A percentile compares a stretch with the other conserved stretches of the same genome.
Evolutionary conservation across 2,888 invertebrate species (phyloP).

Genomic region (Galerucella calmariensis): DNA sequence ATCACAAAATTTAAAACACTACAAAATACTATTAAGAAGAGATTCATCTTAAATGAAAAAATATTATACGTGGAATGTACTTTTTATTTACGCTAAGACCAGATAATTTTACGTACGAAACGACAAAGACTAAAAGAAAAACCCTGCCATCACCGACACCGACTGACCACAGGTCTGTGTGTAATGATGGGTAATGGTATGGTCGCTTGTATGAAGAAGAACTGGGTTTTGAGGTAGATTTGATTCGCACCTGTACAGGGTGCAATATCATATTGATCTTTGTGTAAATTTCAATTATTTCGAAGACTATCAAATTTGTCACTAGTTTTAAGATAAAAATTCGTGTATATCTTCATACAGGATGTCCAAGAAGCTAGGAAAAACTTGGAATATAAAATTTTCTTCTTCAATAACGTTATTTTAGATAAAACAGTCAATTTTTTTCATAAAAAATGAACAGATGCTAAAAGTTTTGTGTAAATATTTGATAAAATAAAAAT

Average conservation of each 20-base stretch:
- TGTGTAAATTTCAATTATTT: not conserved
- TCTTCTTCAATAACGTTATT: too few species aligned
- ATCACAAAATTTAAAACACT: constrained; percentile 6
- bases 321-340: not conserved
- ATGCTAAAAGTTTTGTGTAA: too few species aligned
- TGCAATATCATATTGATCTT: not conserved
- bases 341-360: too few species aligned
- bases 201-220: constrained; percentile 13
- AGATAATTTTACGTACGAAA: constrained; percentile 1
- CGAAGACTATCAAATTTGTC: too few species aligned
- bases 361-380: too few species aligned
- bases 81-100: constrained; percentile 15
- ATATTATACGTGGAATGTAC: not conserved
- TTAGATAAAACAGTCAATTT: too few species aligned
- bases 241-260: constrained; percentile 14
- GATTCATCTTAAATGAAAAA: constrained; percentile 5
- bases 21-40: not conserved
- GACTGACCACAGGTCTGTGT: constrained; percentile 12
- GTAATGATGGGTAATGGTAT: constrained; percentile 26
- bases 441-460: too few species aligned
- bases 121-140: constrained; percentile 18
- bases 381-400: too few species aligned
- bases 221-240: constrained; percentile 31
- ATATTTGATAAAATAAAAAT: too few species aligned
- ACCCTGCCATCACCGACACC: constrained; percentile 4